These are phyloP conservation scores for Listrodromus nycthemerus DNA, from an alignment of 2,888 invertebrate species.

Conservation along the genomic window DNA sequence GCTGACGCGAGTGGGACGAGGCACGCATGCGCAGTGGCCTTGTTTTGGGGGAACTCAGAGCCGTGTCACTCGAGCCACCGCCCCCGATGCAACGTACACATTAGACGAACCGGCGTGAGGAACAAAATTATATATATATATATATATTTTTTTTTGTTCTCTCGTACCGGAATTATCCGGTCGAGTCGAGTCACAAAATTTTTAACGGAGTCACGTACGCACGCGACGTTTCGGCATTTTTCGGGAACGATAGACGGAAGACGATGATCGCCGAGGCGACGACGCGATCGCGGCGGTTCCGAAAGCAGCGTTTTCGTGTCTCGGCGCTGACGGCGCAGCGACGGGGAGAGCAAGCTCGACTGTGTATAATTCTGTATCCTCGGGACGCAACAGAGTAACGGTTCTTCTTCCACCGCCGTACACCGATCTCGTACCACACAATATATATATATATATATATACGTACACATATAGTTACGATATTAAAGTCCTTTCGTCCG, in stretches of 20 bases:
- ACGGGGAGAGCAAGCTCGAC: slow-evolving; percentile 15
- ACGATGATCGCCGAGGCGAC: slow-evolving; percentile 26
- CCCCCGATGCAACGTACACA: slow-evolving; percentile 78
- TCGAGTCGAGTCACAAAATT: slow-evolving; percentile 13
- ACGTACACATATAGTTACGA: slow-evolving; percentile 16
- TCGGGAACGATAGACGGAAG: background rate
- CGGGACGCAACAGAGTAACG: slow-evolving; percentile 56
- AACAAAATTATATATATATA: too few relatives aligned
- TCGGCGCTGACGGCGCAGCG: slow-evolving; percentile 5
- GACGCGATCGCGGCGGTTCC: background rate
- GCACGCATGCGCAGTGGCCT: slow-evolving; percentile 81
- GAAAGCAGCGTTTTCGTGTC: slow-evolving; percentile 38
- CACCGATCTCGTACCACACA: slow-evolving; percentile 17
- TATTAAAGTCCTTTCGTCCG: slow-evolving; percentile 33
- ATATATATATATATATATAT: background rate
- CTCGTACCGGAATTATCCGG: slow-evolving; percentile 11
- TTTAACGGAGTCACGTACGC: slow-evolving; percentile 32
- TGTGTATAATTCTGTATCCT: slow-evolving; percentile 52
- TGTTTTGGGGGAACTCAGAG: slow-evolving; percentile 77
- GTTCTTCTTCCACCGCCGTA: slow-evolving; percentile 36
- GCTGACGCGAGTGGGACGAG: slow-evolving; percentile 71
- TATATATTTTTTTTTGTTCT: background rate
- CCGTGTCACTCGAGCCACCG: slow-evolving; percentile 84
- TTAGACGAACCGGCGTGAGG: slow-evolving; percentile 2
- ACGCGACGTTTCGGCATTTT: slow-evolving; percentile 38